Evolutionary conservation across 1,140 invertebrate genomes (phyloP), one percentile per base, ranked within the genome.

Genomic region (Zaprionus kolodkinae): DNA sequence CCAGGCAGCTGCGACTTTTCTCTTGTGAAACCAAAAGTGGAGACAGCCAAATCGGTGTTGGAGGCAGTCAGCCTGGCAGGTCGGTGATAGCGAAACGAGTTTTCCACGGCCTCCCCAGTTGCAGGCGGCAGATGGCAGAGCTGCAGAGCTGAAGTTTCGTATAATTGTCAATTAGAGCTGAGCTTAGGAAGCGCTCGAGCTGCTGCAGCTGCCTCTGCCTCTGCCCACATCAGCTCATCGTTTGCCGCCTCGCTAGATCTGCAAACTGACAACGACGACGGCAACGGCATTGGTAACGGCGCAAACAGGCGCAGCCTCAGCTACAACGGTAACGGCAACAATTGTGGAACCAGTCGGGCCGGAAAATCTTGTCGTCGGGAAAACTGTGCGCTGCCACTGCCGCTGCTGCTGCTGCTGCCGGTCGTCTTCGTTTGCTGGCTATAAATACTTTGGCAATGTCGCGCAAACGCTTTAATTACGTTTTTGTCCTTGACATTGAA

Each of bases 401-500:
- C 63, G 43, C 59, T 40, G 71, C 56, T 54, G 62, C 43, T 57
- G n/a, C n/a, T n/a, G 60, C 52, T 76, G 70, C 65, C 71, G 74
- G 85, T 78, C 81, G 64, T 78, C 79, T 78, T 89, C 85, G 81
- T 80, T 79, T 84, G 68, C 15, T 76, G 76, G 63, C 85, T 89
- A 89, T 89, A 89, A 89, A 89, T 89, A 89, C 81, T 76, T 89
- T 89, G 76, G 76, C 86, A 85, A 81, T 75, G 78, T 83, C 72
- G 72, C 81, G 69, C 78, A 75, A 85, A 81, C 78, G 81, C 81
- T 89, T 89, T 89, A 89, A 89, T 89, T 89, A 89, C 81, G 76
- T 79, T 89, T 89, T 89, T 89, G 85, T 89, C 85, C 85, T 89
- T 89, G 85, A 89, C 85, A 89, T 85, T 89, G 78, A 86, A 73